Conservation (phyloP, 2,113 vertebrate species). For the Phylloscopus trochilus region DNA sequence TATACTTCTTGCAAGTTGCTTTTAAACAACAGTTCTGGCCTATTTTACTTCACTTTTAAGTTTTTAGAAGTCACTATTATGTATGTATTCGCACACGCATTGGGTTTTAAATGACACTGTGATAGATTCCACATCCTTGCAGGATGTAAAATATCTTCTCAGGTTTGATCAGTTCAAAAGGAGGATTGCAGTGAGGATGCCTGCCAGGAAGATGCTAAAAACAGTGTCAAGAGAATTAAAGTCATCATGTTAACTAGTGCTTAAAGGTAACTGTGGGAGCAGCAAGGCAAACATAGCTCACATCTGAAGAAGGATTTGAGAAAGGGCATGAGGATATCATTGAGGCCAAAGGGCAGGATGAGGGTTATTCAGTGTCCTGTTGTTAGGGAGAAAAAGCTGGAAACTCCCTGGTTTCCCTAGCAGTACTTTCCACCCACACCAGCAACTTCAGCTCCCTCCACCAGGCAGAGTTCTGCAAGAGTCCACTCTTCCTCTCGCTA, state of each 20-base stretch:
- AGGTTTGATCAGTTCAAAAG: not conserved
- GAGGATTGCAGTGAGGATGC: not conserved
- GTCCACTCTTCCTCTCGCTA: rapidly evolving
- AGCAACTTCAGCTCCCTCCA: not conserved
- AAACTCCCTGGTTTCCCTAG: not conserved
- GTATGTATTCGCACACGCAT: not conserved
- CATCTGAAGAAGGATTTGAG: not conserved
- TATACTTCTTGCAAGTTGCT: not conserved
- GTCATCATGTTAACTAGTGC: not conserved
- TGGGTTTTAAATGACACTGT: not conserved
- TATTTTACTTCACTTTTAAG: not conserved
- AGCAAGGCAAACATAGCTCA: not conserved
- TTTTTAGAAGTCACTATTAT: not conserved
- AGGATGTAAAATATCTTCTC: not conserved
- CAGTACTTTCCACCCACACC: not conserved
- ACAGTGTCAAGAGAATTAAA: not conserved
- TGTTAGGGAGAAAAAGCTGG: not conserved
- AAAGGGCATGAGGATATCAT: not conserved
- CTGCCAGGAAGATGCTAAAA: not conserved
- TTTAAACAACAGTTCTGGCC: not conserved
- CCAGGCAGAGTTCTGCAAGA: not conserved
- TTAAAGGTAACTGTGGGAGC: not conserved
- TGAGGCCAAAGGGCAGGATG: not conserved
- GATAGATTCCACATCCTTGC: not conserved
- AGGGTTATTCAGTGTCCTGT: not conserved